Base-by-base conservation (phyloP, 2,888 invertebrate genomes). In the Rhagonycha fulva region DNA sequence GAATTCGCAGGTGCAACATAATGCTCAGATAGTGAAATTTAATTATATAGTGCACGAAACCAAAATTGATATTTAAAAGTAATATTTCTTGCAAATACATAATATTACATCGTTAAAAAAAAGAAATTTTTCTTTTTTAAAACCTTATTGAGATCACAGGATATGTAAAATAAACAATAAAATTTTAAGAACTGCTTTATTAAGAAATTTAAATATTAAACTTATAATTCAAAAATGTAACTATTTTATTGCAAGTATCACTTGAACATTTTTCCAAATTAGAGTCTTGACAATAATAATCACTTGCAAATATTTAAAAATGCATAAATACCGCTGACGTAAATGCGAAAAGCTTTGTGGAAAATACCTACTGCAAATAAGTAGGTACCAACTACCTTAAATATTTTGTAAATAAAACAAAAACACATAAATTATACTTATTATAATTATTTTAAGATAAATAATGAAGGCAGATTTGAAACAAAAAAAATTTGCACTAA, bases 171-270 rank as follows among this genome's bases (percentile, higher is more conserved):
- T 26, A 23, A 66, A 62, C 10, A 19, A 19, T 60, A 14, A 2
- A 0, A 32, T 69, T 47, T 19, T 47, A 60, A 60, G 47, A 66
- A 68, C 71, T 62, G 26, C 68, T 84, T 87, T 86, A 86, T 87
- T 87, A 86, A 82, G 86, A 86, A 86, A 86, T 84, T 85, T 86
- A 86, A 84, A 86, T 81, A 85, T 85, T 85, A 84, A 66, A 85
- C 82, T 83, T 82, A 85, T 84, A 84, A 86, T 85, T 78, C 82
- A 83, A 83, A 83, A 82, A 83, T 81, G 71, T 78, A 76, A 19
- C 19, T 62, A 70, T 77, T 76, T 85, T 85, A 84, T 85, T 84
- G 84, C 84, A 83, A 82, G 80, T 84, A 85, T 84, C 84, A 84
- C 84, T 82, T 82, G 80, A 77, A 80, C 77, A 72, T 78, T 68